Base-by-base conservation (phyloP, 2,797 vertebrate species). In the Natrix natrix region DNA sequence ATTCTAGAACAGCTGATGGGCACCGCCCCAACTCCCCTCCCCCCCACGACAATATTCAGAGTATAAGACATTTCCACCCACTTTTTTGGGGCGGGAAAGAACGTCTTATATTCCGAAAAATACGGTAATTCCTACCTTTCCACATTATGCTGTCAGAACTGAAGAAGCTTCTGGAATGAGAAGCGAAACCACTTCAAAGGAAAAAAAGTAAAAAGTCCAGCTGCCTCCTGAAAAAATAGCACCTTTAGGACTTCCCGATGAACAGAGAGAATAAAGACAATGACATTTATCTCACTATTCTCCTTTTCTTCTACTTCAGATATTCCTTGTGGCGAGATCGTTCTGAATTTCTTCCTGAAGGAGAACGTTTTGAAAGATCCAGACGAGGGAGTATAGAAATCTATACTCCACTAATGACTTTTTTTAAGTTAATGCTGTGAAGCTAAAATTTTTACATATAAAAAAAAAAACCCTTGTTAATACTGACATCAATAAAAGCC, bases 401-500 rank as follows among this genome's bases (percentile, higher is more conserved):
- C 95, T 95, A 90, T 37, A 37, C 32, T n/a, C 54, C 69, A 94
- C 10, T 59, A 96, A 92, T 95, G 96, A 96, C 26, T 86, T 96
- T 96, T 96, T 92, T 93, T 94, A 97, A 96, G 88, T 97, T 94
- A 97, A 52, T 97, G 97, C 93, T 59, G 96, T 94, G 95, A 97
- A 95, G 91, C 91, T 93, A 93, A 97, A 96, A 93, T 96, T 97
- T 98, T 98, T 97, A 97, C 96, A 93, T 94, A 93, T 94, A 60
- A 60, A 48, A 52, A 37, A 69, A 97, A 55, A 94, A 94, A 94
- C 96, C 90, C 96, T 96, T 97, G 96, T 97, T 95, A 93, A 96
- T 97, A 95, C 93, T 97, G 92, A 94, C 96, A 93, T 95, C 95
- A 97, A 97, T 97, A 97, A 97, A 97, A 96, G 93, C 88, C 94